Evolutionary conservation across 2,888 invertebrate species (phyloP).

Genomic region (Zootermopsis nevadensis): DNA sequence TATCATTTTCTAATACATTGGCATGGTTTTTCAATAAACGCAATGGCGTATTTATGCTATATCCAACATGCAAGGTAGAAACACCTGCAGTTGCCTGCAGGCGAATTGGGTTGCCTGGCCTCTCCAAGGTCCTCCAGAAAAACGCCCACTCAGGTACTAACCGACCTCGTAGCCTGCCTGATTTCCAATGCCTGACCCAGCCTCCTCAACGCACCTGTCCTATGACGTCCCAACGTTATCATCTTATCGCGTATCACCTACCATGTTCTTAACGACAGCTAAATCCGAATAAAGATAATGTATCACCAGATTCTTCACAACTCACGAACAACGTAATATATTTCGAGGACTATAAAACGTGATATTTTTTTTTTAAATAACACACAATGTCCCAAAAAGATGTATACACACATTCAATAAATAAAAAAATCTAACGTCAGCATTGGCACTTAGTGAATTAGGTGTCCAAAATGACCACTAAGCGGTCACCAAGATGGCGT

Average conservation of each 20-base stretch:
- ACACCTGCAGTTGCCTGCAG: conserved; percentile 8
- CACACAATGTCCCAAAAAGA: too few species aligned
- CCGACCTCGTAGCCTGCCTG: background rate
- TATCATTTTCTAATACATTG: too few species aligned
- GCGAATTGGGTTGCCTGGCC: conserved; percentile 1
- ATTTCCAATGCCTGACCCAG: background rate
- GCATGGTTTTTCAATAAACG: too few species aligned
- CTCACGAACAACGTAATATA: background rate
- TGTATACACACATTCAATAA: too few species aligned
- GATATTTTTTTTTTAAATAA: too few species aligned
- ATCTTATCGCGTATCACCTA: conserved; percentile 4
- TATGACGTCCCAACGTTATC: conserved; percentile 9
- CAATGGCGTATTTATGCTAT: too few species aligned
- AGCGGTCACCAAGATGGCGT: too few species aligned
- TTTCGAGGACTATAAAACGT: background rate
- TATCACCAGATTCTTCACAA: background rate
- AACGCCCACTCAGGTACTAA: too few species aligned
- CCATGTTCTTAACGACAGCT: background rate
- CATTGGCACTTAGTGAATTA: too few species aligned
- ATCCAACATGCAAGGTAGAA: background rate
- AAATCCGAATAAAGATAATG: background rate
- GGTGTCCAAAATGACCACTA: too few species aligned
- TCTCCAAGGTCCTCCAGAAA: conserved; percentile 15
- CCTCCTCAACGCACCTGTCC: conserved; percentile 4
- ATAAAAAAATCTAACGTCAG: too few species aligned